A percentile compares a stretch with the other conserved stretches of the same genome.
Conservation (phyloP, 2,113 vertebrate species). For the Sorex araneus region DNA sequence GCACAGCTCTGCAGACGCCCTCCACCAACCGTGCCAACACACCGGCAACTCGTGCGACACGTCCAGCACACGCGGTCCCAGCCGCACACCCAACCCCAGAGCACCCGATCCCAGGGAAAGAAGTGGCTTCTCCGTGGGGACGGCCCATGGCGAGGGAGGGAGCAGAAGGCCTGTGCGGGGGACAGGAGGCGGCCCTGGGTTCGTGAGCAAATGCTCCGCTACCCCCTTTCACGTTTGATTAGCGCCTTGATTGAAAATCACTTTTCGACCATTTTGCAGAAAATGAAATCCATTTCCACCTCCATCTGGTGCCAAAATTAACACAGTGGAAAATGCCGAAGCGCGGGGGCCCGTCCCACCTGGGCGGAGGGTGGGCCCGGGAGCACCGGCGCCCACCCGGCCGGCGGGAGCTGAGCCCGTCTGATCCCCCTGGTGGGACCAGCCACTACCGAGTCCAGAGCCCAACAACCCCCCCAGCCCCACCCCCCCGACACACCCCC, state of each 20-base stretch:
- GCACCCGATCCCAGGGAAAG: background rate
- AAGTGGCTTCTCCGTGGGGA: background rate
- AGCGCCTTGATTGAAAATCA: slow-evolving; percentile 72
- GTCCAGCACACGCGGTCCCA: slow-evolving; percentile 25
- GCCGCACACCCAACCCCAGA: background rate
- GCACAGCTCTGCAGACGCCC: background rate
- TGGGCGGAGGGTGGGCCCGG: slow-evolving; percentile 29
- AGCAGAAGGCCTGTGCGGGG: background rate
- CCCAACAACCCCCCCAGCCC: background rate
- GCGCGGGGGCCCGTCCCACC: slow-evolving; percentile 11
- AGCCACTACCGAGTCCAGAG: slow-evolving; percentile 33
- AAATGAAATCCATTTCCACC: slow-evolving; percentile 70
- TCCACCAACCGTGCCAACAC: background rate
- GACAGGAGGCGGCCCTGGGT: slow-evolving; percentile 44
- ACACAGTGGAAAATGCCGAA: slow-evolving; percentile 60
- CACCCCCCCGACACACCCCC: background rate
- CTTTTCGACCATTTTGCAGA: slow-evolving; percentile 67
- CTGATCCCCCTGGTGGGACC: background rate
- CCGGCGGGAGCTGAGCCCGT: slow-evolving; percentile 1
- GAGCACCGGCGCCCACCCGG: background rate
- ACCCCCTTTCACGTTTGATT: slow-evolving; percentile 67
- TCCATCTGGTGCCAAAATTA: slow-evolving; percentile 66
- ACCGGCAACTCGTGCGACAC: background rate
- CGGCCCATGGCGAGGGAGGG: slow-evolving; percentile 16
- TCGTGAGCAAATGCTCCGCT: slow-evolving; percentile 25